Conservation (phyloP, 2,797 vertebrate species). For the Onychomys arenicola region DNA sequence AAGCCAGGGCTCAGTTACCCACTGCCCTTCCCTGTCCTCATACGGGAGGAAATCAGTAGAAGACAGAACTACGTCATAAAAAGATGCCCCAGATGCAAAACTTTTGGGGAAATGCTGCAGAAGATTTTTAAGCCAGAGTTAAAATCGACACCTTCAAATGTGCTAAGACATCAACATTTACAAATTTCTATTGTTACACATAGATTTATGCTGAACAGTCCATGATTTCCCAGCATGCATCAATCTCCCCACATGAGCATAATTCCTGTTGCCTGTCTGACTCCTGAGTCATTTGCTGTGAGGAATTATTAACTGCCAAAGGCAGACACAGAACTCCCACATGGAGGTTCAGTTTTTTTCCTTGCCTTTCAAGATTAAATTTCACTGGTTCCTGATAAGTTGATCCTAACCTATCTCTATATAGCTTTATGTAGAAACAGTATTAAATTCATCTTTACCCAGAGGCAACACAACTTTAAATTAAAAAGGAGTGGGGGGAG, state of each 20-base stretch:
- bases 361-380: constrained; percentile 44
- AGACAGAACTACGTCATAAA: neutral
- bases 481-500: neutral
- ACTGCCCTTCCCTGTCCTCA: rapidly evolving
- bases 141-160: neutral
- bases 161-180: neutral
- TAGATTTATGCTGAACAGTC: neutral
- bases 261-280: neutral
- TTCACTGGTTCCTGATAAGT: constrained; percentile 16
- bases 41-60: neutral
- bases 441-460: neutral
- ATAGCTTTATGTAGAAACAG: neutral
- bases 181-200: neutral
- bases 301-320: neutral
- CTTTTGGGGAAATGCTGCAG: neutral
- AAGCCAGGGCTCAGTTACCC: rapidly evolving
- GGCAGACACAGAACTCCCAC: neutral
- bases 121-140: neutral
- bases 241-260: neutral
- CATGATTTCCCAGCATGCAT: neutral
- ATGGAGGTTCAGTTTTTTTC: neutral
- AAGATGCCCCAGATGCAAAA: neutral
- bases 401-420: constrained; percentile 19
- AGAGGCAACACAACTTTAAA: neutral
- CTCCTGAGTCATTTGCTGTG: neutral